Percentiles rank a stretch among this genome's conserved stretches.
These are phyloP conservation scores for Danionella cerebrum DNA, from an alignment of 2,113 vertebrate genomes.

Conservation along the genomic window DNA sequence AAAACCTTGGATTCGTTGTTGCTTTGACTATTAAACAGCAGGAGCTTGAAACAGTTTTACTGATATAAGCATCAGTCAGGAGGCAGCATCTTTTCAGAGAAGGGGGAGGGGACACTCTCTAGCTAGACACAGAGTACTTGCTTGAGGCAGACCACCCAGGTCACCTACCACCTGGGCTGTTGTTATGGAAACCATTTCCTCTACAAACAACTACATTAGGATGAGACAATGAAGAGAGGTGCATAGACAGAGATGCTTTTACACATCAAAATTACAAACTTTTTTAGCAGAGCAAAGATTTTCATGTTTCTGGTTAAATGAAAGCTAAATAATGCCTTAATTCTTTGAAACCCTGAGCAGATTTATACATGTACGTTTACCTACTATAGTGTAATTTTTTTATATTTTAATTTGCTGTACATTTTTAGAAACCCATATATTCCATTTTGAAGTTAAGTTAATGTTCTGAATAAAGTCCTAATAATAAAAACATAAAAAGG, in stretches of 20 bases:
- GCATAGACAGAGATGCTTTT: background rate
- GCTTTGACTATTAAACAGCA: background rate
- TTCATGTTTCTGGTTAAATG: too few relatives aligned
- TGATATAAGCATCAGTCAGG: background rate
- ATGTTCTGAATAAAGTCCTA: too few relatives aligned
- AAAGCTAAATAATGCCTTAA: too few relatives aligned
- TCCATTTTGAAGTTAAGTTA: too few relatives aligned
- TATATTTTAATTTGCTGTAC: too few relatives aligned
- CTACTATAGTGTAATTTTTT: too few relatives aligned
- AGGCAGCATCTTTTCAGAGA: background rate
- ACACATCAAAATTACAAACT: too few relatives aligned
- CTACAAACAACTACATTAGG: conserved; percentile 8
- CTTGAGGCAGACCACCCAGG: conserved; percentile 9
- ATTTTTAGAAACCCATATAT: too few relatives aligned
- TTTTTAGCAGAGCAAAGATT: too few relatives aligned
- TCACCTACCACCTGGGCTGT: conserved; percentile 26
- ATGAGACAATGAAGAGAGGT: conserved; percentile 10
- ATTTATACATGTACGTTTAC: too few relatives aligned
- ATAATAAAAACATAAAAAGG: too few relatives aligned
- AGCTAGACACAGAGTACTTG: background rate
- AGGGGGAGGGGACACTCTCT: background rate
- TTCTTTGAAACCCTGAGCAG: too few relatives aligned
- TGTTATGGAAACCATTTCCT: conserved; percentile 28
- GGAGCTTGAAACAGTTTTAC: background rate
- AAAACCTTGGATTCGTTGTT: background rate